These are phyloP conservation scores for Plotosus lineatus DNA, from an alignment of 2,113 vertebrate species.

Conservation along the genomic window DNA sequence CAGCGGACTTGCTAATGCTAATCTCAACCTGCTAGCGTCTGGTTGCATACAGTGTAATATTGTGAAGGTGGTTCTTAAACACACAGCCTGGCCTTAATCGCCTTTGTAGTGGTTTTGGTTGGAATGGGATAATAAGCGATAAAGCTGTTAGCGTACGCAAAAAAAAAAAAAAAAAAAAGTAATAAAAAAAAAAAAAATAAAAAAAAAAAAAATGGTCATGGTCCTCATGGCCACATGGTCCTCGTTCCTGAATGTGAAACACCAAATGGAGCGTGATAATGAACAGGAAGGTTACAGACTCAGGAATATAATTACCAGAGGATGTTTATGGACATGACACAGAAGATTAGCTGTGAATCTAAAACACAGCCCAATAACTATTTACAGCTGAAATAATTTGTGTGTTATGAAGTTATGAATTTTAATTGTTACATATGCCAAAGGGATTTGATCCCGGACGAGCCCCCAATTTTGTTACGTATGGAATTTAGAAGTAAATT, in stretches of 20 bases:
- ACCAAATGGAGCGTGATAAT: neutral
- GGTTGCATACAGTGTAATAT: conserved; percentile 67
- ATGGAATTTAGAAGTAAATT: too few relatives aligned
- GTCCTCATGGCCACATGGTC: conserved; percentile 5
- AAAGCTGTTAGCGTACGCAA: conserved; percentile 54
- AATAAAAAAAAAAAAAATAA: conserved; percentile 50
- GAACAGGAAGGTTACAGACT: conserved; percentile 6
- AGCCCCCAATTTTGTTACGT: too few relatives aligned
- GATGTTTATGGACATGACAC: neutral
- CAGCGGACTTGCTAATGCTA: conserved; percentile 71
- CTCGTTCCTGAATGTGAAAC: neutral
- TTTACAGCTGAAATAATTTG: neutral
- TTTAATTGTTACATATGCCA: too few relatives aligned
- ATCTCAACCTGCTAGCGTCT: conserved; percentile 62
- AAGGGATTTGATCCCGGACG: too few relatives aligned
- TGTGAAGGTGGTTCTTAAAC: conserved; percentile 57
- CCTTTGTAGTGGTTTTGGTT: conserved; percentile 62
- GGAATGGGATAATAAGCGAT: conserved; percentile 67
- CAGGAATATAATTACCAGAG: neutral
- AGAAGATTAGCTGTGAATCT: neutral
- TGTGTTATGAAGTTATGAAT: neutral
- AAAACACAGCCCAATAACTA: neutral
- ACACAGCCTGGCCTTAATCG: conserved; percentile 61
- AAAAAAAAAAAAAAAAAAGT: conserved; percentile 58
- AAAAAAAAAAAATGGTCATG: too few relatives aligned